Evolutionary conservation across 2,888 invertebrate species (phyloP), one percentile per base, ranked within the genome.

Genomic region (Acleris holmiana): DNA sequence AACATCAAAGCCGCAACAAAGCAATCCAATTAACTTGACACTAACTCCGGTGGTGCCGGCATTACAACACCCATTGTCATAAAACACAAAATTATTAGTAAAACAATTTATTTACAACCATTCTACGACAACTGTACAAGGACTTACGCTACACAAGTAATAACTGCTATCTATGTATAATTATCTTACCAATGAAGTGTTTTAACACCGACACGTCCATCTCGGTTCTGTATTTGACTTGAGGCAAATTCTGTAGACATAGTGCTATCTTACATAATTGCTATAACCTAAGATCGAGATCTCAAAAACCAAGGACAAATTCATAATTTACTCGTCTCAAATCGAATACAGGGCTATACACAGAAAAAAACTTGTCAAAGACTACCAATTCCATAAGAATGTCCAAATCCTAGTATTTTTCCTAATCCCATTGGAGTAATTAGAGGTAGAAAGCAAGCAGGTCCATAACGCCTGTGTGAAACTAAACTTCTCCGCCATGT

Each of bases 201-300:
- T 89, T 89, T 89, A 90, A 89, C 85, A 89, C 89, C 89, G 87
- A 89, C n/a, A n/a, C 88, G 76, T 83, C 86, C 76, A 82, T 35
- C 82, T 35, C 19, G 18, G 21, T 17, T 40, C 40, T 48, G 57
- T 49, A 21, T 49, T 47, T 40, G 13, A 58, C 57, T 18, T 40
- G 49, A 48, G 2, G 19, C 17, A 17, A 2, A 40, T 44, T 4
- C 23, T 35, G 35, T 13, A 2, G 18, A 19, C 17, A 47, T 29
- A 29, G 29, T 29, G n/a, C 13, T 1, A 47, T 10, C 10, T 47
- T 19, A 47, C 48, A 48, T 44, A 6, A 17, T 44, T 44, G 44
- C 44, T 17, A 44, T 15, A 44, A 17, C 15, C 2, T 41, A 6
- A 44, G 44, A 44, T 41, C n/a, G n/a, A n/a, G n/a, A 13, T 17